Evolutionary conservation across 2,797 vertebrate genomes (phyloP), one percentile per base, ranked within the genome.

Genomic region (Mus spretus): DNA sequence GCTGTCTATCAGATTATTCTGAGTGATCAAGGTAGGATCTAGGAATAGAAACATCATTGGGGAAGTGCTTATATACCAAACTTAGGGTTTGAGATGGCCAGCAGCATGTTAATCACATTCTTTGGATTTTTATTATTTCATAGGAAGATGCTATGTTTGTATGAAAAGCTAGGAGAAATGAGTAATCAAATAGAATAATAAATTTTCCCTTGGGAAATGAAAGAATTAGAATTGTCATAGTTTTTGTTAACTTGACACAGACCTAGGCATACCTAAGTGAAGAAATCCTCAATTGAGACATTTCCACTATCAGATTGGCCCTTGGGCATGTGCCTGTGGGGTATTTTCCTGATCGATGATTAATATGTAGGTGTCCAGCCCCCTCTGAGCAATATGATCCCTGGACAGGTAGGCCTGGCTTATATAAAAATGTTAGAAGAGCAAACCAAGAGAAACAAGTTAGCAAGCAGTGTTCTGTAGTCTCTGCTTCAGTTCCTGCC

Each of bases 121-220:
- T 77, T 87, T 90, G 47, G 12, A 31, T 65, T 92, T 74, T 65
- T 40, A 37, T 90, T 40, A 53, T 83, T 55, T 90, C 79, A 3
- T 53, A 79, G 28, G 44, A 74, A 67, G 22, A 2, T 59, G 82
- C 2, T 31, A 74, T 12, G 9, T 67, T 19, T 92, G 34, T 28
- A 50, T 67, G 50, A 67, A 89, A 53, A 93, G 2, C 19, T 22
- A 24, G 20, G 67, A 53, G 34, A 86, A 86, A 78, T 63, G 11
- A 0, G 28, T 57, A 40, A 63, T 78, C 6, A 81, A 15, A 65
- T 34, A 75, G 8, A 3, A 59, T 6, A 44, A 63, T 90, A 57
- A 47, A 28, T 17, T 50, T 96, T 31, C 17, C 34, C 44, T 44
- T 75, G 72, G 44, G 55, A 78, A 87, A 22, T 37, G 6, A 9